phyloP scores from a whole-genome alignment of 2,888 invertebrate genomes.

The Drosophila kambysellisi region DNA sequence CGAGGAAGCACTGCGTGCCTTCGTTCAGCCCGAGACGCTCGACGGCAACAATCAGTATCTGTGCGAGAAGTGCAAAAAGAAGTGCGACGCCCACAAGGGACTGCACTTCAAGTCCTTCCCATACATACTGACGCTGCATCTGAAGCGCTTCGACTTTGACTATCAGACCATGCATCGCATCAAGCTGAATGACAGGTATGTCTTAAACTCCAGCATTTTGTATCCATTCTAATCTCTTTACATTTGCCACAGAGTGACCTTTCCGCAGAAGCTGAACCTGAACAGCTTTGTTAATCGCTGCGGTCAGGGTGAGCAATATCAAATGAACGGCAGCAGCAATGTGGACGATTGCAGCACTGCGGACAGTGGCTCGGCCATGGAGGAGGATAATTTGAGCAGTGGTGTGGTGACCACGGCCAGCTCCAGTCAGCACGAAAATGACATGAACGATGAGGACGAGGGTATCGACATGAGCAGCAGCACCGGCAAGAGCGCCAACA shows the following conservation, averaged over 20 bases:
- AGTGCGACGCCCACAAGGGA: conserved; percentile 96
- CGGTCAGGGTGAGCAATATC: conserved; percentile 61
- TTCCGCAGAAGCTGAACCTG: conserved; percentile 92
- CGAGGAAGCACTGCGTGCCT: conserved; percentile 93
- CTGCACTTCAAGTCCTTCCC: conserved; percentile 94
- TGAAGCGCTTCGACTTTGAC: conserved; percentile 96
- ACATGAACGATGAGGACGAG: conserved; percentile 88
- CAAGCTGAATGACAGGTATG: conserved; percentile 94
- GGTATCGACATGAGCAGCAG: conserved; percentile 88
- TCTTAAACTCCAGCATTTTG: not conserved
- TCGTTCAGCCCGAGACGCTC: conserved; percentile 93
- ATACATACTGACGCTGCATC: conserved; percentile 93
- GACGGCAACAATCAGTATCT: conserved; percentile 94
- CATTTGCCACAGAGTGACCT: conserved; percentile 88
- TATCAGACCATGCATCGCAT: conserved; percentile 93
- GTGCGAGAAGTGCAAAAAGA: conserved; percentile 94
- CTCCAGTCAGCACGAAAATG: conserved; percentile 84
- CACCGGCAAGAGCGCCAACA: conserved; percentile 76
- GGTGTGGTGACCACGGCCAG: conserved; percentile 84
- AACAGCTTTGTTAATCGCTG: conserved; percentile 89
- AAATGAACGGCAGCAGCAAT: conserved; percentile 83
- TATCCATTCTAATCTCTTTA: not conserved
- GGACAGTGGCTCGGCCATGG: conserved; percentile 89
- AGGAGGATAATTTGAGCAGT: conserved; percentile 87
- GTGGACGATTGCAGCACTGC: conserved; percentile 89